Evolutionary conservation across 92 coral and sea anemone species (phyloP).

Genomic region (Porites evermanni): DNA sequence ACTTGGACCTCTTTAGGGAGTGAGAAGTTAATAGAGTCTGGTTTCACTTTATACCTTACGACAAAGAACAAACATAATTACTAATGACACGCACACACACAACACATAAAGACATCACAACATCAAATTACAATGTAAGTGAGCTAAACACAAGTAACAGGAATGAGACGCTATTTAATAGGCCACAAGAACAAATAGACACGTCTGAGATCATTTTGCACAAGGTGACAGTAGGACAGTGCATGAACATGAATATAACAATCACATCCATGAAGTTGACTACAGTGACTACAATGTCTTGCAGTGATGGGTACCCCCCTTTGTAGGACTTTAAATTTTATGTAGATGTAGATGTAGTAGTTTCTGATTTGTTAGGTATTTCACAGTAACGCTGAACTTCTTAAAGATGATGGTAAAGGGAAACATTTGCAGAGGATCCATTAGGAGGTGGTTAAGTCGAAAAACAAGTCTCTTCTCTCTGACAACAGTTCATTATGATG

Average conservation of each 20-base stretch:
- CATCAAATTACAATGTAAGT: too few relatives aligned
- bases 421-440: slow-evolving; percentile 24
- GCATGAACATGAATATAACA: background rate
- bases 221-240: background rate
- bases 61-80: background rate
- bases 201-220: background rate
- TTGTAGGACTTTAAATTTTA: too few relatives aligned
- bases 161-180: too few relatives aligned
- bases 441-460: slow-evolving; percentile 25
- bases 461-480: slow-evolving; percentile 12
- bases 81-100: background rate
- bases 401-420: slow-evolving; percentile 4
- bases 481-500: slow-evolving; percentile 33
- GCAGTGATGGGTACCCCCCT: too few relatives aligned
- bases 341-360: background rate
- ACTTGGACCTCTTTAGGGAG: too few relatives aligned
- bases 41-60: background rate
- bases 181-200: background rate
- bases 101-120: background rate
- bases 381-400: slow-evolving; percentile 12
- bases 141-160: background rate
- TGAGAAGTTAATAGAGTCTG: too few relatives aligned
- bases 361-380: slow-evolving; percentile 8
- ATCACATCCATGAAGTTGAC: background rate
- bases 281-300: background rate